These are phyloP conservation scores for Luidia sarsii DNA, from an alignment of 53 echinoderm and acorn worm species.

Conservation along the genomic window DNA sequence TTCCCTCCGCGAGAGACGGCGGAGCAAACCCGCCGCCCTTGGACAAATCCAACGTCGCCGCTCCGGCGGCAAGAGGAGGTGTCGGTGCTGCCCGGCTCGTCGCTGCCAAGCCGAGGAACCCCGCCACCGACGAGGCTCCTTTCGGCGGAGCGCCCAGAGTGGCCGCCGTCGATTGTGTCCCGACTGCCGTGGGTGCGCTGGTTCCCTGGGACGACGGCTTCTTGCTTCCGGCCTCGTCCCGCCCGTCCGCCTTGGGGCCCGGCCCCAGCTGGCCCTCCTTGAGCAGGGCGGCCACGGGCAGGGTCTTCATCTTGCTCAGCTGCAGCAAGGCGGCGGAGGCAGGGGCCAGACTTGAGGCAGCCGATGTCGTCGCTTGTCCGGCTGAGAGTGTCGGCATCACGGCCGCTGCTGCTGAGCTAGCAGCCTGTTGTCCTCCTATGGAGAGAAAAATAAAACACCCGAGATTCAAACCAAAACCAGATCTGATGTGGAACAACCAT, in stretches of 20 bases:
- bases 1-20: too few species aligned
- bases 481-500: too few species aligned
- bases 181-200: not conserved
- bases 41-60: not conserved
- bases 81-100: not conserved
- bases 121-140: too few species aligned
- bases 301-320: constrained; percentile 39
- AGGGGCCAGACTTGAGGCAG: not conserved
- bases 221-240: not conserved
- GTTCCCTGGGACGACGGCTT: not conserved
- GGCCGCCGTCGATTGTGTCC: not conserved
- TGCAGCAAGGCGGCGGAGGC: constrained; percentile 2
- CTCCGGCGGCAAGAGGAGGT: constrained; percentile 24
- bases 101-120: not conserved
- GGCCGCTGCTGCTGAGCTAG: too few species aligned
- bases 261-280: constrained; percentile 10
- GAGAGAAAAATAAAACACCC: too few species aligned
- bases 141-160: not conserved
- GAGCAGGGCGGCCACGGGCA: constrained; percentile 12
- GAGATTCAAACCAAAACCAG: too few species aligned
- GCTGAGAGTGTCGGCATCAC: not conserved
- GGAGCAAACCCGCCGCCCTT: too few species aligned
- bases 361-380: not conserved
- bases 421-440: too few species aligned
- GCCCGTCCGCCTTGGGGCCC: not conserved